Evolutionary conservation across 2,888 invertebrate species (phyloP), one percentile per base, ranked within the genome.

Genomic region (Tigriopus californicus): DNA sequence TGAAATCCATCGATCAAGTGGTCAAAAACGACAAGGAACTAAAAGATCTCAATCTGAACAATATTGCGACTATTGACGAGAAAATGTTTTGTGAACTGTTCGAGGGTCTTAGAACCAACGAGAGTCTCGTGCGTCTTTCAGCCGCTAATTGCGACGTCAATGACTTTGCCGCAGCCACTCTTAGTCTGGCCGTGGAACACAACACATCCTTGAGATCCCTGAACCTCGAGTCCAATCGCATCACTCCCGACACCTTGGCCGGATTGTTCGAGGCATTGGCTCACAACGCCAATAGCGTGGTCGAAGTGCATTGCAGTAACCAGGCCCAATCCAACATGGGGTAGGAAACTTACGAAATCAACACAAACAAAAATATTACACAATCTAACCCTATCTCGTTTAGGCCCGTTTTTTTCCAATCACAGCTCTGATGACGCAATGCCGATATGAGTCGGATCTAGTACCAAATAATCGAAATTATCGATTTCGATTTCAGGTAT

Each of bases 1-100:
- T 94, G 63, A 85, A 85, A 65, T 87, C 90, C 64, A 82, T 97
- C 67, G 81, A 84, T 72, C 81, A 84, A 73, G 83, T 95, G 64
- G 81, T 83, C 69, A 85, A 89, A 65, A 90, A 97, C 73, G 88
- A 88, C 75, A 56, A 46, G 56, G 46, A 56, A n/a, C 41, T 25
- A n/a, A 33, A 59, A 42, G 59, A 59, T 15, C 52, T 59, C 42
- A 52, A 49, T 25, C 33, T 59, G 20, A 59, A 59, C 59, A 59
- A 59, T 42, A 51, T 59, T 24, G 13, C 18, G 18, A 52, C 33
- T 10, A 51, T 59, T 3, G 20, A 41, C 11, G 59, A 59, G 41
- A 20, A 52, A 42, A 13, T 33, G n/a, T 49, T 59, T 24, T 41
- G 41, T 52, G 59, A 59, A 8, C 33, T 59, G 41, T 59, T 59